A percentile compares a stretch with the other conserved stretches of the same genome.
phyloP scores from a whole-genome alignment of 2,797 vertebrate genomes.

The Gymnothorax reevesii region DNA sequence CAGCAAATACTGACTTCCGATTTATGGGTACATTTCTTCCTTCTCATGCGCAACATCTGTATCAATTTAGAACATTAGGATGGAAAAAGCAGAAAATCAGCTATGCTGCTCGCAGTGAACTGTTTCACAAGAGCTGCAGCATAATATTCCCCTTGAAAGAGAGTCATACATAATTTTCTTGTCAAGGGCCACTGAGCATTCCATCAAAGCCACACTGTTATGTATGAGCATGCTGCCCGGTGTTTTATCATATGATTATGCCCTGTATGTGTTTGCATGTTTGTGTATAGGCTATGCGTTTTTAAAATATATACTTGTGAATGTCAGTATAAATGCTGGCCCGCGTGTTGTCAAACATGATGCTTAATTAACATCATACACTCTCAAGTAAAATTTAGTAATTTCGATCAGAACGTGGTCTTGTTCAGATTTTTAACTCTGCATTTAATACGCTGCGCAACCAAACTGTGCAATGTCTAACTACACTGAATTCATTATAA shows the following conservation, averaged over 20 bases:
- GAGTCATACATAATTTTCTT: conserved; percentile 54
- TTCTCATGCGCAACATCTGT: neutral
- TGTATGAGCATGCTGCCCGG: neutral
- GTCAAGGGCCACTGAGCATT: conserved; percentile 35
- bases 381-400: neutral
- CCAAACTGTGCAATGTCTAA: too few species aligned
- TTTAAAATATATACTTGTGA: too few species aligned
- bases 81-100: neutral
- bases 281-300: too few species aligned
- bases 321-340: neutral
- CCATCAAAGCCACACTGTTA: conserved; percentile 23
- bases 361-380: neutral
- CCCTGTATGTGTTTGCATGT: too few species aligned
- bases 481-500: neutral
- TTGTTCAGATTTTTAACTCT: neutral
- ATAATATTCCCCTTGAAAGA: conserved; percentile 32
- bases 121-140: conserved; percentile 33
- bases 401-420: neutral
- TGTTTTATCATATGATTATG: too few species aligned
- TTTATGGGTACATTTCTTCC: neutral
- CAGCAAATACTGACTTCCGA: neutral
- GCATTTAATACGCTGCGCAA: neutral
- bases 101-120: neutral
- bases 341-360: neutral
- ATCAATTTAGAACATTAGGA: neutral